Percentiles rank a stretch among this genome's conserved stretches.
Conservation (phyloP, 1,140 invertebrate species). For the Leucophenga varia region DNA sequence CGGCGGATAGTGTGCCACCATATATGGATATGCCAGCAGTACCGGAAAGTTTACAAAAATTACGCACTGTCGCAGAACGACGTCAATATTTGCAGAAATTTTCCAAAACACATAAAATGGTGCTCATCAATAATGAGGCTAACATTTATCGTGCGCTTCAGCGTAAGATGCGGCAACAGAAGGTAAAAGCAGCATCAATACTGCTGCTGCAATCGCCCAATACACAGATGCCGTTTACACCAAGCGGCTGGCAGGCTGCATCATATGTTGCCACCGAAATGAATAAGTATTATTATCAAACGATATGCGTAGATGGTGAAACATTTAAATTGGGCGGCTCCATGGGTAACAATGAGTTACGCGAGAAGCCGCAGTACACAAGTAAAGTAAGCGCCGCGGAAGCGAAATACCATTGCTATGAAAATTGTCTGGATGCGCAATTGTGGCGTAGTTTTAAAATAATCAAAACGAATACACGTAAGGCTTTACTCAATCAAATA, state of each 20-base stretch:
- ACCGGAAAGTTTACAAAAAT: slow-evolving; percentile 36
- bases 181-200: slow-evolving; percentile 36
- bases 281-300: slow-evolving; percentile 45
- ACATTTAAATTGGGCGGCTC: slow-evolving; percentile 35
- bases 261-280: slow-evolving; percentile 44
- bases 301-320: slow-evolving; percentile 35
- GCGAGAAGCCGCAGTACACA: slow-evolving; percentile 34
- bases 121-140: slow-evolving; percentile 52
- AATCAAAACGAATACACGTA: slow-evolving; percentile 17
- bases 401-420: slow-evolving; percentile 7
- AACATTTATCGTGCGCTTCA: slow-evolving; percentile 47
- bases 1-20: slow-evolving; percentile 35
- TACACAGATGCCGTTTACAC: slow-evolving; percentile 41
- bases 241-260: slow-evolving; percentile 51
- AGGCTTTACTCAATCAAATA: slow-evolving; percentile 31
- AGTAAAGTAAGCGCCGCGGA: slow-evolving; percentile 20
- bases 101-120: slow-evolving; percentile 41
- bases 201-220: slow-evolving; percentile 26
- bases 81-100: slow-evolving; percentile 38
- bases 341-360: slow-evolving; percentile 37
- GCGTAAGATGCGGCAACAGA: slow-evolving; percentile 37
- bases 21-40: slow-evolving; percentile 43
- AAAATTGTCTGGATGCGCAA: slow-evolving; percentile 27
- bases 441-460: slow-evolving; percentile 25
- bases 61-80: slow-evolving; percentile 49